Evolutionary conservation across 2,888 invertebrate species (phyloP).

Genomic region (Aleiodes testaceus): DNA sequence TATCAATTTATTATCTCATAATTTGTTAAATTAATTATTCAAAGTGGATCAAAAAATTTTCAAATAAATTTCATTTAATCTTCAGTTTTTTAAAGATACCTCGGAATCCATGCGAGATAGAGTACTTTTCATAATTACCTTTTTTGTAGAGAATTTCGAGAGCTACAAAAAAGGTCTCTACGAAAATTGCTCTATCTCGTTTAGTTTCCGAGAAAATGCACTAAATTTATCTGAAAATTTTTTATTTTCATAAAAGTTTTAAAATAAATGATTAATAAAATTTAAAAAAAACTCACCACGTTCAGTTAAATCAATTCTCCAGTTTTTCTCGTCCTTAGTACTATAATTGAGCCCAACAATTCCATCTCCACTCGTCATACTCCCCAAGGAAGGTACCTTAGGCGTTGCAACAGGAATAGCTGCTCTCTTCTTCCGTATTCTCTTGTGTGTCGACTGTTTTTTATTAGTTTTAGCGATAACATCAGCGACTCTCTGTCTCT

Average conservation of each 20-base stretch:
- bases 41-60: no score
- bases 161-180: no score
- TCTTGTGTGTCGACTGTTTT: slow-evolving; percentile 81
- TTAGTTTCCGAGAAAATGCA: no score
- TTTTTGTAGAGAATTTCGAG: no score
- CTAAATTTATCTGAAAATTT: no score
- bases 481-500: slow-evolving; percentile 77
- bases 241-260: background rate
- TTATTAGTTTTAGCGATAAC: slow-evolving; percentile 80
- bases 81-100: no score
- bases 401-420: slow-evolving; percentile 91
- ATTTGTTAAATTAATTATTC: no score
- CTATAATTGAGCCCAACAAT: slow-evolving; percentile 69
- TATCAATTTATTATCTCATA: no score
- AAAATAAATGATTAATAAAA: slow-evolving; percentile 18
- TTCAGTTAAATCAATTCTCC: slow-evolving; percentile 70
- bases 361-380: slow-evolving; percentile 67
- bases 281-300: slow-evolving; percentile 63
- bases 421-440: slow-evolving; percentile 82
- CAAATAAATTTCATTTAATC: no score
- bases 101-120: no score
- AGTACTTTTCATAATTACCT: no score
- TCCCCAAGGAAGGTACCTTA: slow-evolving; percentile 83
- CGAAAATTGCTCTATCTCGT: no score
- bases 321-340: slow-evolving; percentile 70